A percentile compares a stretch with the other conserved stretches of the same genome.
Evolutionary conservation across 1,140 invertebrate genomes (phyloP).

Genomic region (Pachyrhynchus sulphureomaculatus): DNA sequence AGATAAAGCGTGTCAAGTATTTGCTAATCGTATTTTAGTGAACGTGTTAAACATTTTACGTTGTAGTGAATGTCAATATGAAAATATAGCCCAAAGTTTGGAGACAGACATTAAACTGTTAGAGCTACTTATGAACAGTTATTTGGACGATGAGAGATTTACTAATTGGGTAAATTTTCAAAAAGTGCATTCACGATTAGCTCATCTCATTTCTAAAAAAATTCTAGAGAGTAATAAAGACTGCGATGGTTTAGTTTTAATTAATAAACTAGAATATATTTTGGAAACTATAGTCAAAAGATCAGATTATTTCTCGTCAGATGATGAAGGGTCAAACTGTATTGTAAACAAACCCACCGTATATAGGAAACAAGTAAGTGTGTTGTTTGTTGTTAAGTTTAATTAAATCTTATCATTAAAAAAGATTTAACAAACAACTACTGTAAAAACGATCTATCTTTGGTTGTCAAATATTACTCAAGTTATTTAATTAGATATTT

Average conservation of each 20-base stretch:
- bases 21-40: slow-evolving; percentile 63
- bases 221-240: slow-evolving; percentile 31
- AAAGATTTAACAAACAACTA: too few species aligned
- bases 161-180: slow-evolving; percentile 59
- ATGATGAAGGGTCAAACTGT: slow-evolving; percentile 45
- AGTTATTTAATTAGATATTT: too few species aligned
- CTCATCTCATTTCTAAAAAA: slow-evolving; percentile 59
- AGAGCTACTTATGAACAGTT: slow-evolving; percentile 65
- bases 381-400: too few species aligned
- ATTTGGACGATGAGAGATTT: slow-evolving; percentile 64
- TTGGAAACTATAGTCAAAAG: slow-evolving; percentile 44
- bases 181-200: slow-evolving; percentile 63
- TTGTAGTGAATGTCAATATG: slow-evolving; percentile 33
- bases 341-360: slow-evolving; percentile 38
- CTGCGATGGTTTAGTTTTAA: slow-evolving; percentile 2
- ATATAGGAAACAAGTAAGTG: slow-evolving; percentile 42
- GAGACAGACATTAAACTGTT: slow-evolving; percentile 65
- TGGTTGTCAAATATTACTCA: too few species aligned
- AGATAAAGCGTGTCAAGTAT: slow-evolving; percentile 66
- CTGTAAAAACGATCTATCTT: too few species aligned
- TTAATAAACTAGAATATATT: slow-evolving; percentile 24
- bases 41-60: slow-evolving; percentile 45
- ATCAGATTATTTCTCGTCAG: slow-evolving; percentile 52
- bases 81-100: slow-evolving; percentile 51
- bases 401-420: too few species aligned